These are phyloP conservation scores for Lepus timidus DNA, from an alignment of 2,113 vertebrate genomes.

Conservation along the genomic window DNA sequence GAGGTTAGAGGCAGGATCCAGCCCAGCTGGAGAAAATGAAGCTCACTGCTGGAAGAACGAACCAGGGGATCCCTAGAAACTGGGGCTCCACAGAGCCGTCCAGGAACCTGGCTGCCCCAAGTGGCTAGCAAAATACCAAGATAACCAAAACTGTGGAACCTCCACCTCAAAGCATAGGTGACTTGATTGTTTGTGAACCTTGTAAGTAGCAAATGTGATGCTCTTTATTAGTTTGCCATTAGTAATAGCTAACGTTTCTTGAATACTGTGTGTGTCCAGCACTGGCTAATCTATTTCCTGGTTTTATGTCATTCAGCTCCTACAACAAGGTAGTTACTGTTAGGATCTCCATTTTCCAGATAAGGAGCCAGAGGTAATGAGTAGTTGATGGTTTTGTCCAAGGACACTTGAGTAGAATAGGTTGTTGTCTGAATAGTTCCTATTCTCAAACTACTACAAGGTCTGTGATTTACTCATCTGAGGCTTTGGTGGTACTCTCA, in stretches of 20 bases:
- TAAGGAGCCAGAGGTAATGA: conserved; percentile 15
- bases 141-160: neutral
- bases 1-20: neutral
- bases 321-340: neutral
- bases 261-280: neutral
- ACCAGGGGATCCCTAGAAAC: conserved; percentile 15
- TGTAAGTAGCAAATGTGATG: neutral
- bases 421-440: neutral
- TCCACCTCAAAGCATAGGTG: neutral
- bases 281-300: conserved; percentile 38
- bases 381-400: conserved; percentile 17
- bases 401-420: conserved; percentile 19
- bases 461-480: neutral
- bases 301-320: conserved; percentile 12
- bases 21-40: neutral
- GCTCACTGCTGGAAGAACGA: conserved; percentile 20
- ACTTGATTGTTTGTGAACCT: conserved; percentile 41
- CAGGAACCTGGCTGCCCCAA: neutral
- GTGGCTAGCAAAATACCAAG: neutral
- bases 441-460: neutral
- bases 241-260: conserved; percentile 59
- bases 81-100: neutral
- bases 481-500: neutral
- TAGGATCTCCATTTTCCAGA: conserved; percentile 50
- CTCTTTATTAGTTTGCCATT: conserved; percentile 57